phyloP scores from a whole-genome alignment of 2,113 vertebrate genomes.

The Sigmodon hispidus region DNA sequence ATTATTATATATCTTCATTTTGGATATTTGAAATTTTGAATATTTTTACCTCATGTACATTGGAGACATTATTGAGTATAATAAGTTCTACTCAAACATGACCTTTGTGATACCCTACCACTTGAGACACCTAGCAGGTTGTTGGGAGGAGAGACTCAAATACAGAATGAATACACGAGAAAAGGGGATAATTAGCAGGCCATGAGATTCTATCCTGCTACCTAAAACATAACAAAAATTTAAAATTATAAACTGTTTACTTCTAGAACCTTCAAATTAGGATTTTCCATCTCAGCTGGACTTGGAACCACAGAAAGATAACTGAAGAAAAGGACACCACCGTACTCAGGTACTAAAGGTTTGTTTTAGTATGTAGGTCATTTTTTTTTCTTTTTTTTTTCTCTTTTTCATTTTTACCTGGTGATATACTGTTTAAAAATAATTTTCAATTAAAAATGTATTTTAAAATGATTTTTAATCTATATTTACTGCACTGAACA shows the following conservation, averaged over 20 bases:
- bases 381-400: neutral
- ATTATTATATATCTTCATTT: neutral
- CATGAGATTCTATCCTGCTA: neutral
- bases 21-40: neutral
- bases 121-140: neutral
- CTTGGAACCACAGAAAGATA: neutral
- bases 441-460: neutral
- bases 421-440: neutral
- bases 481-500: neutral
- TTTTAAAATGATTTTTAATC: neutral
- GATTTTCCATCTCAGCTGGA: neutral
- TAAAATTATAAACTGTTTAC: neutral
- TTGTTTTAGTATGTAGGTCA: neutral
- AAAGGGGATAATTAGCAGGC: rapidly evolving
- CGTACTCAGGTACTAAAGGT: neutral
- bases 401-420: neutral
- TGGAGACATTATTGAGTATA: neutral
- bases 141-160: neutral
- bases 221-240: neutral
- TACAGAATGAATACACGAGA: neutral
- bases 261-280: neutral
- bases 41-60: neutral
- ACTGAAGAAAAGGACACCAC: neutral
- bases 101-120: neutral
- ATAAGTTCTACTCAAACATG: neutral